Evolutionary conservation across 2,888 invertebrate species (phyloP), one percentile per base, ranked within the genome.

Genomic region (Phrixothrix hirtus): DNA sequence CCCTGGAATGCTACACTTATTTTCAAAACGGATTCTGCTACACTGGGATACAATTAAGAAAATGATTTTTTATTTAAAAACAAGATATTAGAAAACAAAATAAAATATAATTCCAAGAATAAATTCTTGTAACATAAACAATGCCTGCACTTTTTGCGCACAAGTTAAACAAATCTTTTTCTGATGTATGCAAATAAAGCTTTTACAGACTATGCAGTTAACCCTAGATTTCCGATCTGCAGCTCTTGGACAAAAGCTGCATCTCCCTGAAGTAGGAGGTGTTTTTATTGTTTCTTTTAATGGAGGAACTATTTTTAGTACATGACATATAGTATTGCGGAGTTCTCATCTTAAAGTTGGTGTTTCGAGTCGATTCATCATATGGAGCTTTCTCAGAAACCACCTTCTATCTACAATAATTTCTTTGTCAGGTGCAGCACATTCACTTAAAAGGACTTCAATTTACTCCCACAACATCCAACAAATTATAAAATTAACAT

Each of bases 391-490:
- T 21, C 7, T 7, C 4, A 21, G 7, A 5, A 21, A n/a, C n/a
- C n/a, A n/a, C n/a, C n/a, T n/a, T n/a, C n/a, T 46, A 37, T 27
- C 38, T 16, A 10, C 25, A 11, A 46, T 9, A 25, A 17, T 41
- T 47, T 47, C 47, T 47, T 35, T 41, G 31, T 41, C 29, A 9
- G 39, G 29, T 47, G 14, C 47, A 32, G 14, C 10, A 47, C 30
- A 47, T 13, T 12, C 30, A 39, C 47, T 31, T 11, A 41, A 41
- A 39, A 47, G 39, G 16, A 47, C 15, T 17, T 39, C n/a, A 47
- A 21, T 47, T 41, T 9, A 31, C 41, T 47, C 47, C 47, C 39
- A 49, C 25, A 49, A 42, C 32, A 34, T 42, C 13, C 25, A 43
- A 25, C 35, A 25, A 42, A 43, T 49, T 34, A 27, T 43, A 42